Conservation (phyloP, 2,113 vertebrate genomes). For the Peucedramus taeniatus region DNA sequence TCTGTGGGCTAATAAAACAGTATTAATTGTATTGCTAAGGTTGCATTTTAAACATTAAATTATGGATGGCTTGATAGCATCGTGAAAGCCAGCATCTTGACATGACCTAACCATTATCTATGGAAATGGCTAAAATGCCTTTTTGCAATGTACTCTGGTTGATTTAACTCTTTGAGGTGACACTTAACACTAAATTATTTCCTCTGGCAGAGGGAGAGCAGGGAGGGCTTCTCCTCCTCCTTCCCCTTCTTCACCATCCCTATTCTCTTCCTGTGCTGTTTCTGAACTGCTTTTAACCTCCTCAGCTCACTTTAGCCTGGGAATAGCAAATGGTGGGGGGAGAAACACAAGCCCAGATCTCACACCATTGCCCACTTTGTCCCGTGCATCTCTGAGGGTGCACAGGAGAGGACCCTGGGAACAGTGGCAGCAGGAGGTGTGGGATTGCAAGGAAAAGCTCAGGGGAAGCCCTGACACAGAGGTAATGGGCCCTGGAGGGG, state of each 20-base stretch:
- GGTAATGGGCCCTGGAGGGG: not conserved
- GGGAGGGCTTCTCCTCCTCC: not conserved
- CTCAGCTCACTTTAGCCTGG: not conserved
- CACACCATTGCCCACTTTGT: not conserved
- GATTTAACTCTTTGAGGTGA: slow-evolving; percentile 59
- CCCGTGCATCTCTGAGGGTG: fast-evolving
- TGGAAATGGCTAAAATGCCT: slow-evolving; percentile 53
- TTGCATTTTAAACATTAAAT: slow-evolving; percentile 71
- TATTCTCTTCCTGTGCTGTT: not conserved
- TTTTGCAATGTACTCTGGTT: slow-evolving; percentile 19
- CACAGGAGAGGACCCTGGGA: not conserved
- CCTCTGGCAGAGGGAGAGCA: not conserved
- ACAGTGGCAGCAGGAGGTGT: not conserved
- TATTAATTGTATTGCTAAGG: slow-evolving; percentile 70
- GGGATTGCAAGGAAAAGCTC: not conserved
- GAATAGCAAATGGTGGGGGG: not conserved
- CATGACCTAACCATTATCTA: slow-evolving; percentile 67
- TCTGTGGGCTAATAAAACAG: slow-evolving; percentile 59
- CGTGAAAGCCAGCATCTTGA: slow-evolving; percentile 45
- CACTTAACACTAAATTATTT: slow-evolving; percentile 39
- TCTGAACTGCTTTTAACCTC: not conserved
- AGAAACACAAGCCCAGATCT: not conserved
- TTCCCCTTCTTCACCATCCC: not conserved
- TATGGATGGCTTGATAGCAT: slow-evolving; percentile 59
- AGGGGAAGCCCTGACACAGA: fast-evolving